Base-by-base conservation (phyloP, 2,797 vertebrate genomes). In the Cuniculus paca region DNA sequence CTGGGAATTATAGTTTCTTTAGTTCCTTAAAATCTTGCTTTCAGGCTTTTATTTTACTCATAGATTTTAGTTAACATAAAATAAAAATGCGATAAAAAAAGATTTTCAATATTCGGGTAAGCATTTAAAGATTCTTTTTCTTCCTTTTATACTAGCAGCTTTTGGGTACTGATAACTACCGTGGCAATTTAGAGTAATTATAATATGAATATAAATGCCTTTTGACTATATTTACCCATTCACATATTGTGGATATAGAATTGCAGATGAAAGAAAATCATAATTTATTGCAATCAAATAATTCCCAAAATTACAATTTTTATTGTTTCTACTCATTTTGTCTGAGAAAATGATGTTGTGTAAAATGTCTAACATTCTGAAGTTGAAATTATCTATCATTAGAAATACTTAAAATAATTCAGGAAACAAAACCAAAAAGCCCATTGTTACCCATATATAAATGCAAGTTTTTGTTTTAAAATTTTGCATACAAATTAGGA, bases 331-430 rank as follows among this genome's bases (percentile, higher is more conserved):
- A 24, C 31, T 83, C 9, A 84, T 89, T 95, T 93, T 88, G 19
- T 68, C 39, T 82, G 34, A 87, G 31, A 61, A 50, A 94, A 94
- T 81, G 7, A 65, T 94, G 14, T 54, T 89, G 39, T 68, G 65
- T 17, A 84, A 91, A 74, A 52, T 87, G 7, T 79, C 6, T 75
- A 83, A 31, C 39, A 61, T 28, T 26, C 48, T 70, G 60, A 26
- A 65, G 58, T 60, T 58, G 80, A 90, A 89, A 84, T 80, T 88
- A 80, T 60, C 54, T 95, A 50, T 92, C 34, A 63, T 60, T 94
- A 68, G 60, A 90, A 70, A 90, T 42, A 72, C n/a, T 88, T 92
- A 94, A 89, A 89, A 63, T 72, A 88, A 89, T 90, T 95, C 48
- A 72, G 60, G 45, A 94, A 92, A 72, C 26, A 56, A 94, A 94